Conservation (phyloP, 2,888 invertebrate species). For the Limenitis camilla region DNA sequence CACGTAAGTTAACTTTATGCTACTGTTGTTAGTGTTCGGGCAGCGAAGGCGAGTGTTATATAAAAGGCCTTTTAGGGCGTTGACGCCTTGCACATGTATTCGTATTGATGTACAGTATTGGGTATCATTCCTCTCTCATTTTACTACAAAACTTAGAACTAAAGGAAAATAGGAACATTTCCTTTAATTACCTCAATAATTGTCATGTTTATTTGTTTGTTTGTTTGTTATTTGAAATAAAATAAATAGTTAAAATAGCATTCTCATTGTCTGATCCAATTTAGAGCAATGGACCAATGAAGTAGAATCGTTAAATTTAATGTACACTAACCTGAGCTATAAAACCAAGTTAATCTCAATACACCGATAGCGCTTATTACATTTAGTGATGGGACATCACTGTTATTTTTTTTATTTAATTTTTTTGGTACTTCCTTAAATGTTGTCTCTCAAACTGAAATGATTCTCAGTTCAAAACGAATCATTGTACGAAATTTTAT, state of each 20-base stretch:
- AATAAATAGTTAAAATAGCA: conserved; percentile 16
- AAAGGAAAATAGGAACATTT: neutral
- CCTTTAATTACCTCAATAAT: neutral
- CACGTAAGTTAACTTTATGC: too few species aligned
- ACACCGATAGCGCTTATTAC: conserved; percentile 71
- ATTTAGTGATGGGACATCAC: conserved; percentile 40
- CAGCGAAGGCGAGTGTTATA: too few species aligned
- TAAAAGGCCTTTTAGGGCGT: too few species aligned
- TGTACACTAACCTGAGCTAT: conserved; percentile 68
- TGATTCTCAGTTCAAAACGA: too few species aligned
- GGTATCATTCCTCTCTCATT: too few species aligned
- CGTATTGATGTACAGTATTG: too few species aligned
- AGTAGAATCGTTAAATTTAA: conserved; percentile 68
- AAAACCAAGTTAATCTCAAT: conserved; percentile 73
- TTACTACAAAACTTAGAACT: neutral
- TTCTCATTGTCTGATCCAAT: conserved; percentile 55
- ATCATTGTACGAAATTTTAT: too few species aligned
- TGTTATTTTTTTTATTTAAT: neutral
- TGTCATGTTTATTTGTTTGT: neutral
- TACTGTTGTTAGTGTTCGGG: too few species aligned
- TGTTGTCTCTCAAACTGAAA: too few species aligned
- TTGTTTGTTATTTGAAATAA: conserved; percentile 7
- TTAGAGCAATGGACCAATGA: conserved; percentile 59
- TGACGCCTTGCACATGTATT: too few species aligned
- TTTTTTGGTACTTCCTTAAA: too few species aligned